Evolutionary conservation across 2,797 vertebrate genomes (phyloP), one percentile per base, ranked within the genome.

Genomic region (Arnoldichthys spilopterus): DNA sequence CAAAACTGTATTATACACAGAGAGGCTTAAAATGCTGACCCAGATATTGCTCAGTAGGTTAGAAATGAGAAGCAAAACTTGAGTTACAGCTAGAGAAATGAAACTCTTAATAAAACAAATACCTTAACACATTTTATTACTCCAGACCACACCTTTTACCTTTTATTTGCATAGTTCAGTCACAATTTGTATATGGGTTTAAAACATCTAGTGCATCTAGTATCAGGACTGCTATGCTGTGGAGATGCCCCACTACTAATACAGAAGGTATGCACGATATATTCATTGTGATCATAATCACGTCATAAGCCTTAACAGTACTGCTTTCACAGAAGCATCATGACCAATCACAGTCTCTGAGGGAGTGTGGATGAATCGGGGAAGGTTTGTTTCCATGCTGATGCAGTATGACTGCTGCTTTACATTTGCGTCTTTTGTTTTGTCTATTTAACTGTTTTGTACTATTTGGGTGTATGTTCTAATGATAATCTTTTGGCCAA

Each of bases 1-100:
- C 26, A 80, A 71, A 80, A 68, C 67, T 77, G 66, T 74, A 79
- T 56, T 74, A 72, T 79, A 71, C 47, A 53, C 67, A 78, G 56
- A 72, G 62, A 24, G 28, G 45, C 43, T 66, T 61, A 80, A 74
- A 79, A 82, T 47, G 40, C 67, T 75, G 37, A 64, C 75, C 78
- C 40, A 80, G 61, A 78, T 85, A 53, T 51, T 59, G 58, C 59
- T 80, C 24, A 71, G 69, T 75, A 72, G 67, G 76, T 78, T 61
- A 43, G 18, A 59, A 82, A 74, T 32, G 6, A 9, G 24, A 69
- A 69, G 72, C 16, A 69, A 73, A 81, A 76, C 62, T 13, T 30
- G 8, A 61, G 40, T 72, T 28, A 74, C 22, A 62, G 13, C 45
- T 61, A 5, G 18, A 69, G 22, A 32, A 69, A 30, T 20, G 11